Percentiles rank a stretch among this genome's conserved stretches.
Evolutionary conservation across 35 echinoderm and acorn worm species (phyloP).

Genomic region (Diadema setosum): DNA sequence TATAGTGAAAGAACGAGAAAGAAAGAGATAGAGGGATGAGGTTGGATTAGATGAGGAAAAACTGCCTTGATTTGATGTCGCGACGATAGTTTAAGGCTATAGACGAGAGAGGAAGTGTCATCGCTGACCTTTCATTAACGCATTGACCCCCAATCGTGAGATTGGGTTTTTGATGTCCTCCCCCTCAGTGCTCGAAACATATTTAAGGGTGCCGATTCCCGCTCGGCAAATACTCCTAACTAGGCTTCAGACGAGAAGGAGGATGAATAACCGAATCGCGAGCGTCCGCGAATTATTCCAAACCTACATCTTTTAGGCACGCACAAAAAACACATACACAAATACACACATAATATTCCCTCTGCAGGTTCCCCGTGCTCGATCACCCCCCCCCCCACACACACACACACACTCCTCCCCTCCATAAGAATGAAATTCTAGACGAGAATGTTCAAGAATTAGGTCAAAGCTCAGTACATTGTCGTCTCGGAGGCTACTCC

Average conservation of each 20-base stretch:
- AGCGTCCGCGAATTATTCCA: too few species aligned
- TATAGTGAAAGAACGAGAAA: neutral
- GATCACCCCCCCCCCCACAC: too few species aligned
- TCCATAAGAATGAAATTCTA: neutral
- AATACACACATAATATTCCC: too few species aligned
- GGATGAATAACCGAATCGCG: too few species aligned
- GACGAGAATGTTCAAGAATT: conserved; percentile 1
- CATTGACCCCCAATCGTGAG: neutral
- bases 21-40: neutral
- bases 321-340: too few species aligned
- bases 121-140: neutral
- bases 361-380: too few species aligned
- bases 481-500: neutral
- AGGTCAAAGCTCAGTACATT: neutral
- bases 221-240: too few species aligned
- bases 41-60: neutral
- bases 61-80: neutral
- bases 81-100: neutral
- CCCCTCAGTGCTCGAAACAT: too few species aligned
- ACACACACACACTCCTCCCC: neutral
- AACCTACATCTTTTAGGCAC: too few species aligned
- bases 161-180: neutral
- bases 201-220: too few species aligned
- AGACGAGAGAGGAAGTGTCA: neutral
- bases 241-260: too few species aligned